phyloP scores from a whole-genome alignment of 2,797 vertebrate genomes.

The Sylvilagus floridanus region DNA sequence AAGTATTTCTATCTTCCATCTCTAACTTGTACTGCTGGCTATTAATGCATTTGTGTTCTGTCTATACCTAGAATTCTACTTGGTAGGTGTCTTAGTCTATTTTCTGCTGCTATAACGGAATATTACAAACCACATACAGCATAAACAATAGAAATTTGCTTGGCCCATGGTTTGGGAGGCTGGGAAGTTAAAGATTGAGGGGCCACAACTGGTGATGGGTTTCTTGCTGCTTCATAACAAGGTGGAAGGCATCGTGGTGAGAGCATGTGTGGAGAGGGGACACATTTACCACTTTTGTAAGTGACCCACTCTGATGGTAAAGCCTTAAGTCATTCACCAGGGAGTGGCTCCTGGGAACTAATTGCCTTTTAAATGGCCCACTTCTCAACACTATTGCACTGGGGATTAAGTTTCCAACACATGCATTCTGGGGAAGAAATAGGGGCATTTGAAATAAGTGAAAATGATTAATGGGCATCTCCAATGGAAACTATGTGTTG shows the following conservation, averaged over 20 bases:
- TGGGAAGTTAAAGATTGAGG: neutral
- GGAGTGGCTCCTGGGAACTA: neutral
- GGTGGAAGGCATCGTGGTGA: neutral
- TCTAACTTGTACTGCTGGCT: neutral
- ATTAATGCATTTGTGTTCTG: neutral
- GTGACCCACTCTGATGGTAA: neutral
- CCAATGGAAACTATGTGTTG: neutral
- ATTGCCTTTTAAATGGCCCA: neutral
- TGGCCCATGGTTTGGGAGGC: neutral
- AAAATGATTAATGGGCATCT: neutral
- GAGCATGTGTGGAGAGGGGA: neutral
- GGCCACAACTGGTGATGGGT: neutral
- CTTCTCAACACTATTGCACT: neutral
- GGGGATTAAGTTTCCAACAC: neutral
- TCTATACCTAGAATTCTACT: neutral
- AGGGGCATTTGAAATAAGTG: conserved; percentile 18
- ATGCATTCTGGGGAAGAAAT: neutral
- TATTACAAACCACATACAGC: neutral
- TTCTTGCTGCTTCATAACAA: neutral
- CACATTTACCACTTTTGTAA: neutral
- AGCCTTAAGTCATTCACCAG: neutral
- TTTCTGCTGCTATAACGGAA: neutral
- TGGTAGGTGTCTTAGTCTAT: neutral
- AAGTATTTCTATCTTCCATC: neutral
- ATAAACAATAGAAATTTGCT: neutral